These are phyloP conservation scores for Galeopterus variegatus DNA, from an alignment of 2,113 vertebrate species.

Conservation along the genomic window DNA sequence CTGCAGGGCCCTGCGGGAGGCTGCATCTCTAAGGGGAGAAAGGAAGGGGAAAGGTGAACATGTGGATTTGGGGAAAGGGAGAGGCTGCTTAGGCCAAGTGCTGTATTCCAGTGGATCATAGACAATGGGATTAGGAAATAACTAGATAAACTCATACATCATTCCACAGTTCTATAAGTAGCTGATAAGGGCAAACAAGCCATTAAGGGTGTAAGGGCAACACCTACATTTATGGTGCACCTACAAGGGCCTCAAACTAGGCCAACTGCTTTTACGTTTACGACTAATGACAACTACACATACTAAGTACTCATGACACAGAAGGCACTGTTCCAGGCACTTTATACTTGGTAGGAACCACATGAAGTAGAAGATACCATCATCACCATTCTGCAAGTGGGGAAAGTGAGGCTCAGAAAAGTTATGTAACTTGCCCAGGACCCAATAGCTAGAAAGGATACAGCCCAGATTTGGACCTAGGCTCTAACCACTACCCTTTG, in stretches of 20 bases:
- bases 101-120: not conserved
- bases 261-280: not conserved
- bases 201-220: not conserved
- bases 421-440: not conserved
- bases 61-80: not conserved
- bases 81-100: not conserved
- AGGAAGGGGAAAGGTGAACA: not conserved
- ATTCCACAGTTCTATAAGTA: not conserved
- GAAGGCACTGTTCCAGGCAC: not conserved
- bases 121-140: not conserved
- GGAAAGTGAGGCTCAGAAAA: conserved; percentile 22
- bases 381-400: not conserved
- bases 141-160: not conserved
- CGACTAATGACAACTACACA: not conserved
- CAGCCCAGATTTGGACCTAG: not conserved
- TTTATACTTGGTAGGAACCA: not conserved
- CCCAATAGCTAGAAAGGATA: not conserved
- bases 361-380: not conserved
- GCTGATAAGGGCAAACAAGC: not conserved
- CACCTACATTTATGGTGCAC: not conserved
- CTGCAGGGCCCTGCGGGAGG: conserved; percentile 95
- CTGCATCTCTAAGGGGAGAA: conserved; percentile 91
- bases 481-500: not conserved
- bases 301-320: not conserved
- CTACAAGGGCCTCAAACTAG: not conserved